Evolutionary conservation across 2,797 vertebrate species (phyloP).

Genomic region (Hyperoplus immaculatus): DNA sequence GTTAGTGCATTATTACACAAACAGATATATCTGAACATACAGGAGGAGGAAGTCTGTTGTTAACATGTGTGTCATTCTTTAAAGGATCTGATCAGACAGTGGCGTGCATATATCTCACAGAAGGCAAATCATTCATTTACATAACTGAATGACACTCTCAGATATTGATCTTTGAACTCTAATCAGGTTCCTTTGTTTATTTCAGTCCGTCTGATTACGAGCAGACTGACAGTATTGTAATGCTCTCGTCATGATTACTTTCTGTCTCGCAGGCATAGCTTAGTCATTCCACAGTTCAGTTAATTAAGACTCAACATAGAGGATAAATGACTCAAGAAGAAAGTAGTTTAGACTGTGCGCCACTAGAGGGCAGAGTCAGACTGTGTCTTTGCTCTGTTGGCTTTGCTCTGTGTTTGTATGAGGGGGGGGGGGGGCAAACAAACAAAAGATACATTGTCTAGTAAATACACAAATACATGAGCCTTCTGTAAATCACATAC

Average conservation of each 20-base stretch:
- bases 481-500: not conserved
- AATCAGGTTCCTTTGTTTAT: not conserved
- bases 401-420: not conserved
- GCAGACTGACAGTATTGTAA: not conserved
- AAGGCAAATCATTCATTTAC: not conserved
- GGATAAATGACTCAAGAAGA: not conserved
- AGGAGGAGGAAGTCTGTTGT: not conserved
- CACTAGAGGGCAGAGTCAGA: slow-evolving; percentile 76
- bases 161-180: not conserved
- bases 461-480: not conserved
- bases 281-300: not conserved
- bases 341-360: slow-evolving; percentile 41
- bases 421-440: not conserved
- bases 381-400: slow-evolving; percentile 30
- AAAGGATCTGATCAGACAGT: not conserved
- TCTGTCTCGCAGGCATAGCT: not conserved
- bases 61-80: not conserved
- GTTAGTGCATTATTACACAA: not conserved
- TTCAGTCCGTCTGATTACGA: not conserved
- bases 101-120: not conserved
- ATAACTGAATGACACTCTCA: not conserved
- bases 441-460: not conserved
- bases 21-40: not conserved
- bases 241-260: not conserved
- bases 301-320: not conserved